phyloP scores from a whole-genome alignment of 2,888 invertebrate genomes.

The Cosmorhoe ocellata region DNA sequence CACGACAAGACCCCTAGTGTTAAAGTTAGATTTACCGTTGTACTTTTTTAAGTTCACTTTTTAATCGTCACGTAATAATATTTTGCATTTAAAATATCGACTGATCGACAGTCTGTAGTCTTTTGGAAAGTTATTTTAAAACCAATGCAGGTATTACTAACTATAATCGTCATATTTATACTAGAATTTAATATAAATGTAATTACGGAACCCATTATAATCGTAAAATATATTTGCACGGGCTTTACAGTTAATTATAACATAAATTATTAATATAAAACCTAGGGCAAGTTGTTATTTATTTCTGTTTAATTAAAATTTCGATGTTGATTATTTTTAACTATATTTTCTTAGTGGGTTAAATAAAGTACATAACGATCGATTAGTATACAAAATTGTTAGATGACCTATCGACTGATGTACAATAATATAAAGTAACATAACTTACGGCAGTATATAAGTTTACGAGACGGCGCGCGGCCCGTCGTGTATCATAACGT shows the following conservation, averaged over 20 bases:
- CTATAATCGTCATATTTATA: slow-evolving; percentile 81
- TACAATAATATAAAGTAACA: slow-evolving; percentile 80
- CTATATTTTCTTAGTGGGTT: slow-evolving; percentile 72
- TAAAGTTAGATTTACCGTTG: slow-evolving; percentile 73
- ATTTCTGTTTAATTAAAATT: slow-evolving; percentile 78
- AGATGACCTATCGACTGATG: slow-evolving; percentile 81
- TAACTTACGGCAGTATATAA: slow-evolving; percentile 80
- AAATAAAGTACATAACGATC: slow-evolving; percentile 80
- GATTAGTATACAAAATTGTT: slow-evolving; percentile 80
- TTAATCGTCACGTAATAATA: slow-evolving; percentile 51
- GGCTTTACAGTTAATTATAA: slow-evolving; percentile 81
- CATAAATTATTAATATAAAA: slow-evolving; percentile 74
- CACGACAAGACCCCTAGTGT: slow-evolving; percentile 73
- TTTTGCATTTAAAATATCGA: slow-evolving; percentile 74
- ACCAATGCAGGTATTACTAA: slow-evolving; percentile 81
- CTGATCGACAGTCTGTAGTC: slow-evolving; percentile 61
- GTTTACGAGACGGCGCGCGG: slow-evolving; percentile 64
- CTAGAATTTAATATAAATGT: slow-evolving; percentile 79
- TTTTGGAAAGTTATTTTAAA: slow-evolving; percentile 77
- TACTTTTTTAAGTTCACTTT: slow-evolving; percentile 70
- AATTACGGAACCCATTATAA: slow-evolving; percentile 74
- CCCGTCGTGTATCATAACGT: slow-evolving; percentile 67
- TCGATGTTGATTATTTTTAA: slow-evolving; percentile 81
- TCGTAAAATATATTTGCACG: slow-evolving; percentile 79
- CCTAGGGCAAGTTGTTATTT: slow-evolving; percentile 84